Conservation (phyloP, 2,113 vertebrate genomes). For the Saccopteryx leptura region DNA sequence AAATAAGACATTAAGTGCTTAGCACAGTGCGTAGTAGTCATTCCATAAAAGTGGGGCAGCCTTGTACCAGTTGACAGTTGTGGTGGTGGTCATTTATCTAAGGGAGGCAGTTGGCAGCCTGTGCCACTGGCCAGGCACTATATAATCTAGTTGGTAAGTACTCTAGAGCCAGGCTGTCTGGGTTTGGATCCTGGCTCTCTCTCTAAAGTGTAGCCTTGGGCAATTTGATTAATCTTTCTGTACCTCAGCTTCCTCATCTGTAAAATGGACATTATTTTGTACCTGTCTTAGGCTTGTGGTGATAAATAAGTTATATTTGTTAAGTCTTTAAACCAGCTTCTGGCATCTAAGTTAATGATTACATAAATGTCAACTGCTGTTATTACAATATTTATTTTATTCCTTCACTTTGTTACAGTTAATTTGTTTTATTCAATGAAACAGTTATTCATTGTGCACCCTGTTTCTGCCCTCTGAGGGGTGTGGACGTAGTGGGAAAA, state of each 20-base stretch:
- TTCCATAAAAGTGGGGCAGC: not conserved
- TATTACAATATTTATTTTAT: not conserved
- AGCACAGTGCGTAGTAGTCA: not conserved
- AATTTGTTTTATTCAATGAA: constrained; percentile 4
- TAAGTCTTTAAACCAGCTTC: not conserved
- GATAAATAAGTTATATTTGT: not conserved
- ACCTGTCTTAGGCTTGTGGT: not conserved
- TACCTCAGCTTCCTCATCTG: not conserved
- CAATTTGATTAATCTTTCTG: not conserved
- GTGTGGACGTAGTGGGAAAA: not conserved
- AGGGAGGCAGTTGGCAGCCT: not conserved
- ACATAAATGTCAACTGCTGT: not conserved
- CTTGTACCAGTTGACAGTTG: not conserved
- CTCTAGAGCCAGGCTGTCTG: not conserved
- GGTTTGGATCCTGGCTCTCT: constrained; percentile 17
- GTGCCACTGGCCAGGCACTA: not conserved
- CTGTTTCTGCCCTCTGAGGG: not conserved
- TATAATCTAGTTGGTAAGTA: not conserved
- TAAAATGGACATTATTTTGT: not conserved
- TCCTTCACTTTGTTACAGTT: not conserved
- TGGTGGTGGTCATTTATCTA: not conserved
- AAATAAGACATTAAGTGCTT: not conserved
- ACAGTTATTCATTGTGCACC: not conserved
- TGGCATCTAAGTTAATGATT: not conserved
- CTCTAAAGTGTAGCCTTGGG: not conserved